Evolutionary conservation across 2,888 invertebrate genomes (phyloP), one percentile per base, ranked within the genome.

Genomic region (Drosophila paucipuncta): DNA sequence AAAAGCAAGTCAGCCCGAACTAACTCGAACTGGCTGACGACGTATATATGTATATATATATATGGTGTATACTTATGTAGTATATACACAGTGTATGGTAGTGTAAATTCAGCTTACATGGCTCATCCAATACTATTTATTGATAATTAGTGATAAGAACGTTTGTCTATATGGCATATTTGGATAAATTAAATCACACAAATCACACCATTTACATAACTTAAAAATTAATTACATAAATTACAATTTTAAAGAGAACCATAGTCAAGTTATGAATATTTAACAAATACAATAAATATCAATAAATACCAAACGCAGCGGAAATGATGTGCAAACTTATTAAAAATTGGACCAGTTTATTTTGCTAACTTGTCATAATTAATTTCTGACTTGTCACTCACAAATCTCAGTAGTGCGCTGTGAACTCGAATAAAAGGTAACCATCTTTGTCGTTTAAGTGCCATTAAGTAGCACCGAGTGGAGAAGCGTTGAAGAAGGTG

Each of bases 401-500:
- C 22, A 41, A 22, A 30, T 31, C 70, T 18, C 31, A 57, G 9
- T 33, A 22, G 39, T 13, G 10, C 10, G 13, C 37, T 18, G 10
- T 22, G 30, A 25, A 22, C 4, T 28, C 18, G 13, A 43, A 37
- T 31, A 39, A 69, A 39, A 31, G 28, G 33, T 39, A 43, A 28
- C n/a, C n/a, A 5, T 28, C 25, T 11, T 4, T 7, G 39, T 59
- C 76, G 22, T 65, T 70, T 54, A 61, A 65, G 61, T 35, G 31
- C 57, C 41, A 57, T 58, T 61, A 69, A 39, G 69, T 37, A 58
- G 47, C 53, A 2, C 22, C 31, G n/a, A 28, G 33, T 28, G 16
- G 22, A 18, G 6, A 28, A 13, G 16, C 37, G 10, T 25, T 43
- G 49, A 50, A 50, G 47, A 68, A 73, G 82, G 70, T 85, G 73